A percentile compares a stretch with the other conserved stretches of the same genome.
Conservation (phyloP, 2,888 invertebrate species). For the Melinaea marsaeus region DNA sequence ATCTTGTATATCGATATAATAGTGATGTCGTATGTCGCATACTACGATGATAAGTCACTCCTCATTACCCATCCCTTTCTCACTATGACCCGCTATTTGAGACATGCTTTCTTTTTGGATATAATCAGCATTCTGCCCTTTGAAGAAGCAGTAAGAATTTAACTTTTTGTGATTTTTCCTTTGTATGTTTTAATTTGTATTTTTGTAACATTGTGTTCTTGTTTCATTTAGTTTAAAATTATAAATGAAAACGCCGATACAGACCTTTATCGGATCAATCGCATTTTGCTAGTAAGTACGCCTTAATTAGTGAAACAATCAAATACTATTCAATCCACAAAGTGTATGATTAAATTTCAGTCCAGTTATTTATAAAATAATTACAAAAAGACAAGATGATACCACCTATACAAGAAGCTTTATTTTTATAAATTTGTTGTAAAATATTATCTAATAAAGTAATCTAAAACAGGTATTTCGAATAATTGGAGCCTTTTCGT, state of each 20-base stretch:
- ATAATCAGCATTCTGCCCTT: constrained; percentile 63
- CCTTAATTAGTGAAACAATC: too few species aligned
- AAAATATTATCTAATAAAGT: neutral
- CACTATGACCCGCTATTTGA: constrained; percentile 61
- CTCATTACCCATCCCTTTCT: constrained; percentile 68
- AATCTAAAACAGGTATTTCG: constrained; percentile 53
- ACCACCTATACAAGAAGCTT: neutral
- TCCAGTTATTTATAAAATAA: neutral
- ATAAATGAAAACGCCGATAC: constrained; percentile 56
- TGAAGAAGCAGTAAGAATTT: constrained; percentile 54
- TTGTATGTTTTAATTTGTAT: neutral
- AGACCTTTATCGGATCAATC: constrained; percentile 61
- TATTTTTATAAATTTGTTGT: neutral
- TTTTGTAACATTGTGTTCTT: neutral
- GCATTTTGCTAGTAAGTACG: constrained; percentile 58
- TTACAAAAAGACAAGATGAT: too few species aligned
- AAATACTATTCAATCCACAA: neutral
- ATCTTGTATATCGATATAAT: constrained; percentile 61
- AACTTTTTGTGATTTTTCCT: neutral
- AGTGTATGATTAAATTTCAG: neutral
- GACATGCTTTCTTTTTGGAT: constrained; percentile 60
- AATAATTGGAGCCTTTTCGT: constrained; percentile 59
- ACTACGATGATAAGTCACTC: constrained; percentile 64
- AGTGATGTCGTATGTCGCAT: constrained; percentile 69
- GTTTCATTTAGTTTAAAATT: constrained; percentile 48